phyloP scores from a whole-genome alignment of 35 echinoderm and acorn worm species.

The Strongylocentrotus purpuratus region DNA sequence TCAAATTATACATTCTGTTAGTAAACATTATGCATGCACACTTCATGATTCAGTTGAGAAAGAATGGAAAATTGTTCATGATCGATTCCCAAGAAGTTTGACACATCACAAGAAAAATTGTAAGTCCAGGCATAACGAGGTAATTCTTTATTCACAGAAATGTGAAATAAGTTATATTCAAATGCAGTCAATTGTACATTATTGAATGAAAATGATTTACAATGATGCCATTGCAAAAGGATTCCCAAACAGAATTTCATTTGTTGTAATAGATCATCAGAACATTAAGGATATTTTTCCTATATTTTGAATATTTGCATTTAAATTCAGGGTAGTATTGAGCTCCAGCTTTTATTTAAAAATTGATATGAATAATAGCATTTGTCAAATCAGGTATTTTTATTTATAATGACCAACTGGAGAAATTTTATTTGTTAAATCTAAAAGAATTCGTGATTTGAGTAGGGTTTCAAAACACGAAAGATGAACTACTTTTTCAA shows the following conservation, averaged over 20 bases:
- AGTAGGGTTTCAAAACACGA: not conserved
- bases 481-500: no score
- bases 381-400: not conserved
- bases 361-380: no score
- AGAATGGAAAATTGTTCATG: no score
- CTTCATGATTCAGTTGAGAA: no score
- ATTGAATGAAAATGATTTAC: not conserved
- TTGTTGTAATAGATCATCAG: not conserved
- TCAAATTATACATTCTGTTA: no score
- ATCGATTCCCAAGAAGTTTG: no score
- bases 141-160: not conserved
- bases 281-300: not conserved
- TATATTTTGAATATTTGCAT: no score
- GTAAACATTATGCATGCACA: no score
- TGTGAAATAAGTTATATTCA: not conserved
- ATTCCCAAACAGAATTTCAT: not conserved
- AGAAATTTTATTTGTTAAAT: not conserved
- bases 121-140: no score
- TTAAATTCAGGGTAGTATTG: no score
- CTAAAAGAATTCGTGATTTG: not conserved
- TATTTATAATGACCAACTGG: not conserved
- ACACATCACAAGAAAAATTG: no score
- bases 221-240: not conserved
- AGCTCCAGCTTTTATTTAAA: no score
- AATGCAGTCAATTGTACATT: not conserved